Evolutionary conservation across 2,113 vertebrate species (phyloP).

Genomic region (Melierax canorus): DNA sequence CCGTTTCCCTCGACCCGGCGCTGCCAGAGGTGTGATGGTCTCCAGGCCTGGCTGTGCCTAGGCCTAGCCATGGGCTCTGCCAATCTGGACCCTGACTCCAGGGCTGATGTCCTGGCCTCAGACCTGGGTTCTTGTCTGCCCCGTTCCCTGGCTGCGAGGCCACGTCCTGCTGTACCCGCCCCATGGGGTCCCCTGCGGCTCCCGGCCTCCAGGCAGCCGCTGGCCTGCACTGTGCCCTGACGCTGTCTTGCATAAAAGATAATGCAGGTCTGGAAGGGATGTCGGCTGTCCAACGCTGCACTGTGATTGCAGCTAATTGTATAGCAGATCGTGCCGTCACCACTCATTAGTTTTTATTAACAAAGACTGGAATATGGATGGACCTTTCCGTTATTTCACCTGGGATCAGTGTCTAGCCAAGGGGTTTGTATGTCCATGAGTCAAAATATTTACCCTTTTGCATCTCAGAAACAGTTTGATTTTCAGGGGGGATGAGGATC

Average conservation of each 20-base stretch:
- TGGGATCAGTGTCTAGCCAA: neutral
- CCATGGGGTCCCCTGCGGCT: too few relatives aligned
- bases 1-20: rapidly evolving
- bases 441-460: neutral
- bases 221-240: neutral
- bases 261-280: neutral
- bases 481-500: neutral
- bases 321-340: neutral
- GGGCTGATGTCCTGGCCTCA: neutral
- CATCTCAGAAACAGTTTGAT: rapidly evolving
- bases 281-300: too few relatives aligned
- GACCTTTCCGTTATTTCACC: neutral
- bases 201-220: neutral
- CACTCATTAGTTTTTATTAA: neutral
- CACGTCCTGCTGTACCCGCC: neutral
- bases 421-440: neutral
- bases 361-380: neutral
- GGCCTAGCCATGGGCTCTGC: neutral
- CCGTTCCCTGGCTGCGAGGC: rapidly evolving
- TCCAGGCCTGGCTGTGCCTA: neutral
- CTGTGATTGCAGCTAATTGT: neutral
- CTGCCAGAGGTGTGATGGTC: neutral
- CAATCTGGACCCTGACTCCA: rapidly evolving
- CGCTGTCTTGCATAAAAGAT: neutral
- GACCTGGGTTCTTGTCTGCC: neutral